phyloP scores from a whole-genome alignment of 23 tunicate species.

The Halocynthia roretzi region DNA sequence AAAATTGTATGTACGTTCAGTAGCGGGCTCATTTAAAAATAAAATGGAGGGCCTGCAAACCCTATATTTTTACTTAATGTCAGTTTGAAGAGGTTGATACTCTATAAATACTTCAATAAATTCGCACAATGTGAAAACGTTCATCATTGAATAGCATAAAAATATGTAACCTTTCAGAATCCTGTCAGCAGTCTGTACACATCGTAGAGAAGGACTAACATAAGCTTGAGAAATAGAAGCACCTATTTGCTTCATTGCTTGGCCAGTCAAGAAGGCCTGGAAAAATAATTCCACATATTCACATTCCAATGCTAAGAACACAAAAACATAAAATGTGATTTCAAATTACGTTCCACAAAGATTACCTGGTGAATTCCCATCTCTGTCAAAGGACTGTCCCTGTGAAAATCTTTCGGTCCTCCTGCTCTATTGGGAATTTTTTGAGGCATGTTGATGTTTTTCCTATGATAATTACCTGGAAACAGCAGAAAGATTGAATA shows the following conservation, averaged over 20 bases:
- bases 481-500: neutral
- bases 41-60: no score
- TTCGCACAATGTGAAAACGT: no score
- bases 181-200: conserved; percentile 67
- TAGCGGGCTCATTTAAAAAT: no score
- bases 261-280: conserved; percentile 86
- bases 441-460: conserved; percentile 87
- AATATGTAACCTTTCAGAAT: conserved; percentile 43
- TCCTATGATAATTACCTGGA: conserved; percentile 72
- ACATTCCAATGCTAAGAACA: neutral
- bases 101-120: no score
- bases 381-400: conserved; percentile 84
- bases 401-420: conserved; percentile 51
- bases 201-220: conserved; percentile 79
- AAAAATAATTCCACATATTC: neutral
- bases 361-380: conserved; percentile 91
- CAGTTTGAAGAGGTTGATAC: no score
- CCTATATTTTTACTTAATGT: no score
- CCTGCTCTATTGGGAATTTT: conserved; percentile 65
- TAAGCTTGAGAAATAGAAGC: conserved; percentile 56
- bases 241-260: conserved; percentile 70
- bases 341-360: no score
- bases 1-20: no score
- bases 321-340: neutral
- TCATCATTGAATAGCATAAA: no score